Evolutionary conservation across 2,888 invertebrate species (phyloP).

Genomic region (Melanotus villosus): DNA sequence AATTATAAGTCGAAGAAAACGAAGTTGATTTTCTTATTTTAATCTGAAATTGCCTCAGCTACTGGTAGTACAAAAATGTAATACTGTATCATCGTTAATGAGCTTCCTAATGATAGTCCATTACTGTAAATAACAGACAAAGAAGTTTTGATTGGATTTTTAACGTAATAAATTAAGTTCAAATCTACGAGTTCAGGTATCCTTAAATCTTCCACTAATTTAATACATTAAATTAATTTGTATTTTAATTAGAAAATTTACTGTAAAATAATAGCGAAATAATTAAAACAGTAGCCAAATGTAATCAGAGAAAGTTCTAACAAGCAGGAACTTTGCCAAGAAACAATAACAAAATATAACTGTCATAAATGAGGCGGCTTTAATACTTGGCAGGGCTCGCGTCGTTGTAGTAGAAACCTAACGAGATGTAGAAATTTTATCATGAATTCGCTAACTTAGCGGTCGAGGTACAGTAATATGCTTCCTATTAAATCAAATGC

Average conservation of each 20-base stretch:
- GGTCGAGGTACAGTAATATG: constrained; percentile 54
- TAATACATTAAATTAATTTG: constrained; percentile 10
- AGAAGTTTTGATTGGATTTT: too few relatives aligned
- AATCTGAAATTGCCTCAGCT: background rate
- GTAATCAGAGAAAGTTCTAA: constrained; percentile 14
- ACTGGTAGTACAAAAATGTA: too few relatives aligned
- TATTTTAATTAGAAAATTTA: constrained; percentile 29
- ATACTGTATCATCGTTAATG: too few relatives aligned
- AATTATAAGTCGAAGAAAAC: constrained; percentile 23
- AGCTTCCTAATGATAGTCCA: too few relatives aligned
- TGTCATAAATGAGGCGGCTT: constrained; percentile 23
- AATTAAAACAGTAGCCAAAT: constrained; percentile 33
- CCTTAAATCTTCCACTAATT: constrained; percentile 22
- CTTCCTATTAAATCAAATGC: constrained; percentile 57
- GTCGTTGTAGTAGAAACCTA: constrained; percentile 42
- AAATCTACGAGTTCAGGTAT: too few relatives aligned
- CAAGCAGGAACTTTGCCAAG: constrained; percentile 22
- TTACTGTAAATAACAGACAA: too few relatives aligned
- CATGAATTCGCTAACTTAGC: constrained; percentile 47
- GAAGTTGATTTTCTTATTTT: constrained; percentile 10
- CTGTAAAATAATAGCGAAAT: constrained; percentile 12
- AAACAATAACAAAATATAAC: constrained; percentile 24
- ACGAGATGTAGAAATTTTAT: constrained; percentile 49
- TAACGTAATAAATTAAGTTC: too few relatives aligned
- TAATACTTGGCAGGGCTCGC: constrained; percentile 5